Evolutionary conservation across 2,888 invertebrate species (phyloP).

Genomic region (Miltochrista miniata): DNA sequence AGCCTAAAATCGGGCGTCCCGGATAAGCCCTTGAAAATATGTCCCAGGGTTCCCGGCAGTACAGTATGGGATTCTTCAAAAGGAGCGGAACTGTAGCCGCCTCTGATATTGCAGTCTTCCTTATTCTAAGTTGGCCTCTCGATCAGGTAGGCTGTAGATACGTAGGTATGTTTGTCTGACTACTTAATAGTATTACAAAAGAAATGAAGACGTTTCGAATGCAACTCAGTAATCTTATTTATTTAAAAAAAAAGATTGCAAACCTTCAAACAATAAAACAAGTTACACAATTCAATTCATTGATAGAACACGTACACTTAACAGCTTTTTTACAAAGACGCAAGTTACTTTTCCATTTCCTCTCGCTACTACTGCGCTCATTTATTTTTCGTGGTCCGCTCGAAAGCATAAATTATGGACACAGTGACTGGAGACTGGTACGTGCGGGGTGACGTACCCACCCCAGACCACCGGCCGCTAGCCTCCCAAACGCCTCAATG

Average conservation of each 20-base stretch:
- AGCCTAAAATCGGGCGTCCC: no score
- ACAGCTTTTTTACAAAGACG: conserved; percentile 40
- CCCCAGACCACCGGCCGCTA: conserved; percentile 34
- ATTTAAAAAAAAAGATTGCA: background rate
- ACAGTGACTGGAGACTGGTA: conserved; percentile 64
- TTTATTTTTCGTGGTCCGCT: conserved; percentile 79
- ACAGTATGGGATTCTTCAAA: no score
- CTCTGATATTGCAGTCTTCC: no score
- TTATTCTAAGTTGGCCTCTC: no score
- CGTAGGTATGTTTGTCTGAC: no score
- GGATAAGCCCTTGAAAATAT: no score
- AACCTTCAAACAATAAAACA: background rate
- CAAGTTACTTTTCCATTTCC: conserved; percentile 63
- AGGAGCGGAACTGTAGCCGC: no score
- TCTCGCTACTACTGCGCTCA: conserved; percentile 62
- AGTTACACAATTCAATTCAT: conserved; percentile 8
- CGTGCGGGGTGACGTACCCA: conserved; percentile 46
- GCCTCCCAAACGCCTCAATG: conserved; percentile 59
- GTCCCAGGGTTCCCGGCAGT: no score
- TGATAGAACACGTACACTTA: conserved; percentile 17
- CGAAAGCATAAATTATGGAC: conserved; percentile 80
- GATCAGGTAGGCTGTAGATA: no score
- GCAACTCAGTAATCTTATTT: no score
- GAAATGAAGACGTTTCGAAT: no score
- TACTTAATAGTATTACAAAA: no score